A percentile compares a stretch with the other conserved stretches of the same genome.
phyloP scores from a whole-genome alignment of 1,140 invertebrate genomes.

The Saxidomus purpurata region DNA sequence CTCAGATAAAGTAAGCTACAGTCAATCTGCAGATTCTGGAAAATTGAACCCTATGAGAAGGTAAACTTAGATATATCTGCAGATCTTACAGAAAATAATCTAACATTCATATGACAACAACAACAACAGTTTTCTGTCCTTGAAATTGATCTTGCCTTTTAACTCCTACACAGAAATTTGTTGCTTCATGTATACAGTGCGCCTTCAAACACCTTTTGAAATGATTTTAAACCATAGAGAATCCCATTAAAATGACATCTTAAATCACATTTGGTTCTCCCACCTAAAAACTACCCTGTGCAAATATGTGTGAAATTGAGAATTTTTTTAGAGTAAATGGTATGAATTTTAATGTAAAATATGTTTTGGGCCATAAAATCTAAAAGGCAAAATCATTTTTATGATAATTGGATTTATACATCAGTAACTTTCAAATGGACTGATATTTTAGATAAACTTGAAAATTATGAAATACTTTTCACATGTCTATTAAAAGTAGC shows the following conservation, averaged over 20 bases:
- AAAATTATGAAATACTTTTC: not conserved
- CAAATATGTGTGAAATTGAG: slow-evolving; percentile 14
- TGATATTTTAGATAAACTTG: not conserved
- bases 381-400: not conserved
- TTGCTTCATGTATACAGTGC: not conserved
- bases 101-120: no score
- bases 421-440: not conserved
- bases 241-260: slow-evolving; percentile 1
- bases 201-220: not conserved
- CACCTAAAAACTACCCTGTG: not conserved
- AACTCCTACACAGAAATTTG: no score
- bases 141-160: no score
- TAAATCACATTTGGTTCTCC: not conserved
- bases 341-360: slow-evolving; percentile 26
- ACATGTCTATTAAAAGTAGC: not conserved
- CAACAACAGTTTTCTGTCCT: no score
- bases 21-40: no score
- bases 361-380: slow-evolving; percentile 16
- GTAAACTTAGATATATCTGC: no score
- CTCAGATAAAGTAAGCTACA: no score
- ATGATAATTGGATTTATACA: slow-evolving; percentile 17
- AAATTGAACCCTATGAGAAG: no score
- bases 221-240: not conserved
- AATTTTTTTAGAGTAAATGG: not conserved
- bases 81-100: no score